Conservation (phyloP, 2,888 invertebrate genomes). For the Allophyes oxyacanthae region DNA sequence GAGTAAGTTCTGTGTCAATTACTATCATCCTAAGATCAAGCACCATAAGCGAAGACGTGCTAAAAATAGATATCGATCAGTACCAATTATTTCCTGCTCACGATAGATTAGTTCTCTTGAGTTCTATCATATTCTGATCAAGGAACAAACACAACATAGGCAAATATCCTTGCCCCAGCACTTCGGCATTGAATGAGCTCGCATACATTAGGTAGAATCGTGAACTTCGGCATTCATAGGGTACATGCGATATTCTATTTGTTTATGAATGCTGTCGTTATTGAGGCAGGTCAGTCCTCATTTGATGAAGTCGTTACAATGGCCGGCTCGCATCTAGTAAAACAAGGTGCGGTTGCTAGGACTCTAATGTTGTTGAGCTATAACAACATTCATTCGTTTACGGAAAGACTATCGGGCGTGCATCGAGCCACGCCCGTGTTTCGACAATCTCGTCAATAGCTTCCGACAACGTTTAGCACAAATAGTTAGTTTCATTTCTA, state of each 20-base stretch:
- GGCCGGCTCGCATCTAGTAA: constrained; percentile 21
- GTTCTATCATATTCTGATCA: constrained; percentile 13
- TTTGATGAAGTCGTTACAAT: constrained; percentile 44
- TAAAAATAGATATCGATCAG: constrained; percentile 52
- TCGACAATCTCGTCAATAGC: constrained; percentile 61
- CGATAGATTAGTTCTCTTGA: constrained; percentile 23
- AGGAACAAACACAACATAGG: constrained; percentile 1
- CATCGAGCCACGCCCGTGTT: constrained; percentile 77
- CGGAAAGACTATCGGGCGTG: constrained; percentile 69
- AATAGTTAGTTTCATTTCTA: constrained; percentile 20
- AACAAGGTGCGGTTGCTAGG: constrained; percentile 62
- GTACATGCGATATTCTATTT: constrained; percentile 11
- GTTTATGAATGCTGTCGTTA: constrained; percentile 28
- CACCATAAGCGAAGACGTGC: constrained; percentile 16
- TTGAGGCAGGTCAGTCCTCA: constrained; percentile 62
- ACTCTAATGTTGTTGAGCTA: constrained; percentile 58
- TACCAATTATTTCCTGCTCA: constrained; percentile 40
- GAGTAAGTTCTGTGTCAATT: constrained; percentile 23
- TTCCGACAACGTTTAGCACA: constrained; percentile 27
- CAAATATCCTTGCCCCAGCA: neutral
- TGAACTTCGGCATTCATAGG: neutral
- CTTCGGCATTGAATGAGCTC: neutral
- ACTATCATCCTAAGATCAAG: constrained; percentile 20
- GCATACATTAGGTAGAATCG: neutral
- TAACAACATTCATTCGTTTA: constrained; percentile 74